Base-by-base conservation (phyloP, 2,113 vertebrate species). In the Xyliphius kryptos region DNA sequence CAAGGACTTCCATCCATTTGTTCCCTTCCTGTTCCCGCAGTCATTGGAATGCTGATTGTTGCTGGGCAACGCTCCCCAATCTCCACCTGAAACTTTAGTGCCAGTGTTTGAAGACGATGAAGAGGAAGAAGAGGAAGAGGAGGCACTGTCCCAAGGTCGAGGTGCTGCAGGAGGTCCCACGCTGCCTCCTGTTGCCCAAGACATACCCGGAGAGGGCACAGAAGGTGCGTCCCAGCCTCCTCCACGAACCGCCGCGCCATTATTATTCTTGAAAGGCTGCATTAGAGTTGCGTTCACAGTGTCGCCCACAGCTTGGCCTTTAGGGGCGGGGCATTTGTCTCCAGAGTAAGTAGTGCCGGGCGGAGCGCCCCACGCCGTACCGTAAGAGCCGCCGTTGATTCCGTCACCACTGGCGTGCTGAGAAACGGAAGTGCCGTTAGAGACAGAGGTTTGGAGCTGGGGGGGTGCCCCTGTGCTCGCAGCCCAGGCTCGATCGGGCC, bases 241-340 rank as follows among this genome's bases (percentile, higher is more conserved):
- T 56, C 83, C 89, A 80, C 90, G 89, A 81, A 79, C 89, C 74
- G 80, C 77, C 73, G 80, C 80, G 76, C 87, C 85, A 37, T 85
- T 86, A 88, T 89, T 91, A 87, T 89, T 90, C 74, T 91, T 90
- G 77, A 89, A 88, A 88, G 90, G 85, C 89, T 92, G 92, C 88
- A 91, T 89, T 89, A 89, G 86, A 86, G 92, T 91, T 88, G 91
- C 85, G 81, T 97, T 98, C 94, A 98, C 95, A 98, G 95, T 97
- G 94, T 97, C 93, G 82, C 85, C 84, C 81, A 83, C 86, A 83
- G 89, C 85, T 84, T 87, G 88, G 88, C 87, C 87, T 75, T 83
- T 91, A 26, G 87, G 83, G 86, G 89, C 84, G 22, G 84, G 79
- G 84, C 88, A 87, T 85, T 91, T 91, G 77, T 98, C 95, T 85